Base-by-base conservation (phyloP, 2,113 vertebrate genomes). In the Puntigrus tetrazona region DNA sequence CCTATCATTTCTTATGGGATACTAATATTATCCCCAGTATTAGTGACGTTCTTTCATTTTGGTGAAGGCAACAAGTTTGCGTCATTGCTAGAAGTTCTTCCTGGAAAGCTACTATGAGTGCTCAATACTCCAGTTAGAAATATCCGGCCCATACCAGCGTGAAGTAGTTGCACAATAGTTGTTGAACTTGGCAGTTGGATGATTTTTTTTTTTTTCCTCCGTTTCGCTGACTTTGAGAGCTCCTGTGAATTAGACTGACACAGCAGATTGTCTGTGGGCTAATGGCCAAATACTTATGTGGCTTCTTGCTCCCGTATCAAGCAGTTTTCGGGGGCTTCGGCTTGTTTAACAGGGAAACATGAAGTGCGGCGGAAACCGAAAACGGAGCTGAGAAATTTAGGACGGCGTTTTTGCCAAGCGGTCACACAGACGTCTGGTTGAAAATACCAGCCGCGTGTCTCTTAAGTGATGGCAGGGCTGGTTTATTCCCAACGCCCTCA, bases 401-500 rank as follows among this genome's bases (percentile, higher is more conserved):
- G 10, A 52, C 9, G 1, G 20, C 20, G 25, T n/a, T 50, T 50
- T 38, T 77, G 34, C 34, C 31, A 77, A 14, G 22, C 55, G 5
- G 3, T n/a, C 34, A 25, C 55, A 43, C 34, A 41, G 52, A 41
- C 34, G 36, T 22, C 34, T 9, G 8, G 76, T 61, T 43, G 22
- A 43, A 43, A 61, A 41, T 78, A 34, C 76, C 55, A 61, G 77
- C 7, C n/a, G 41, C 5, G 47, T 31, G 67, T 74, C 34, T 67
- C 14, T 22, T 3, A 25, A 34, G 57, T 74, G 36, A 61, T n/a
- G 11, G 14, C 47, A 52, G 59, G 45, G 9, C 50, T n/a, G 7
- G n/a, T 87, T 72, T 78, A 79, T 65, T 69, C 25, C 41, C 81
- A 11, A 75, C 50, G 81, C 43, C 72, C 73, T 78, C 34, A 25